Evolutionary conservation across 2,888 invertebrate species (phyloP).

Genomic region (Chalcosyrphus nemorum): DNA sequence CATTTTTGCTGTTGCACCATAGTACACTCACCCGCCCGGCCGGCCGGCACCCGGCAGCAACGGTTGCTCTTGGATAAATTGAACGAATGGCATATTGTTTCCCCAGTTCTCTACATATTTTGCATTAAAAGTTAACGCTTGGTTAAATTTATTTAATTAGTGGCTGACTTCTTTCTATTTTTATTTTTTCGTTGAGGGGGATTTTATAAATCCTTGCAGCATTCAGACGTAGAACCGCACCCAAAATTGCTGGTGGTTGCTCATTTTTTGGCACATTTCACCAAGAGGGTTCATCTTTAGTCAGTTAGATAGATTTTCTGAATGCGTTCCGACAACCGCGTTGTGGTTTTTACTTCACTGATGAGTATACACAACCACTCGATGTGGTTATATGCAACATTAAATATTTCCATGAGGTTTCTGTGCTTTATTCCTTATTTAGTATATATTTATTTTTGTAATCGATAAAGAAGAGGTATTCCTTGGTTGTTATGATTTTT

Average conservation of each 20-base stretch:
- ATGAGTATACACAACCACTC: not conserved
- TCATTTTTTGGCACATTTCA: slow-evolving; percentile 42
- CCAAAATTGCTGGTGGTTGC: slow-evolving; percentile 66
- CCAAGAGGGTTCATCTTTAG: slow-evolving; percentile 58
- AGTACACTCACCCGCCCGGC: too few species aligned
- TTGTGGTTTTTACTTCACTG: slow-evolving; percentile 42
- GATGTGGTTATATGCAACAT: slow-evolving; percentile 62
- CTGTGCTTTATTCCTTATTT: slow-evolving; percentile 26
- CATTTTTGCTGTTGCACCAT: slow-evolving; percentile 55
- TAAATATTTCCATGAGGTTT: slow-evolving; percentile 43
- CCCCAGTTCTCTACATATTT: slow-evolving; percentile 60
- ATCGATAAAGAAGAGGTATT: slow-evolving; percentile 25
- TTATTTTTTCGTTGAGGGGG: too few species aligned
- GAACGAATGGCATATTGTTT: slow-evolving; percentile 62
- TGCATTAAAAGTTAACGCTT: slow-evolving; percentile 76
- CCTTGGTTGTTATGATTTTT: not conserved
- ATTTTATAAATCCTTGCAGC: slow-evolving; percentile 55
- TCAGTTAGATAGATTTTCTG: slow-evolving; percentile 46
- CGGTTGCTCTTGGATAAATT: slow-evolving; percentile 33
- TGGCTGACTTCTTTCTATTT: slow-evolving; percentile 68
- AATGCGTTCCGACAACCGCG: slow-evolving; percentile 53
- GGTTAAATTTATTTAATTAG: slow-evolving; percentile 77
- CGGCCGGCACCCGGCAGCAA: not conserved
- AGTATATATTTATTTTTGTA: not conserved
- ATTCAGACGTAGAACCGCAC: slow-evolving; percentile 57